Evolutionary conservation across 2,888 invertebrate genomes (phyloP), one percentile per base, ranked within the genome.

Genomic region (Drosophila prolongata): DNA sequence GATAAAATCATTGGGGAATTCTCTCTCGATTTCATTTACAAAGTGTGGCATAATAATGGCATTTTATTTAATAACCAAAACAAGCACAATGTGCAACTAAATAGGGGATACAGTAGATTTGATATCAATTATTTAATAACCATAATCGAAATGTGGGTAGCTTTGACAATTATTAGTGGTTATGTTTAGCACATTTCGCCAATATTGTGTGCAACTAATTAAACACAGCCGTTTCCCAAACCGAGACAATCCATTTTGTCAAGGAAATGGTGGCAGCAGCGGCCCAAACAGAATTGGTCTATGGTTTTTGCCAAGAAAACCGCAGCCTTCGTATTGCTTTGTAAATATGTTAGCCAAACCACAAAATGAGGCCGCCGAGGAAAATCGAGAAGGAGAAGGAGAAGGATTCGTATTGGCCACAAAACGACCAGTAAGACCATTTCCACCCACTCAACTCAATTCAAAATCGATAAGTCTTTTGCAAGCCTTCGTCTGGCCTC

Each of bases 251-350:
- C 34, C 14, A 27, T 35, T 68, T 13, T 30, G 43, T 8, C 34
- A 43, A 38, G 58, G 34, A 68, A 38, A 43, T 27, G 24, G 11
- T 13, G 43, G 50, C 58, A 19, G 27, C 67, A 67, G 30, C 30
- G 30, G 37, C 37, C 19, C n/a, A 30, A 65, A 65, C 52, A 38
- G 30, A 30, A 34, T 34, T 16, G 13, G 24, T 34, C 60, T n/a
- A 44, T 16, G 54, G 27, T 34, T 38, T 10, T 37, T 14, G 58
- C 27, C 24, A 10, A 42, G 27, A 47, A 35, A 60, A 61, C 61
- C 62, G 38, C 61, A 65, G 69, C 47, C 49, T 44, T 35, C 35
- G 47, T 30, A 68, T 67, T 68, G 67, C 57, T 68, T 58, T 68
- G 69, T 58, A 68, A 68, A 38, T 58, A 50, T 58, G 57, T 68